Conservation (phyloP, 2,113 vertebrate genomes). For the Dicentrarchus labrax region DNA sequence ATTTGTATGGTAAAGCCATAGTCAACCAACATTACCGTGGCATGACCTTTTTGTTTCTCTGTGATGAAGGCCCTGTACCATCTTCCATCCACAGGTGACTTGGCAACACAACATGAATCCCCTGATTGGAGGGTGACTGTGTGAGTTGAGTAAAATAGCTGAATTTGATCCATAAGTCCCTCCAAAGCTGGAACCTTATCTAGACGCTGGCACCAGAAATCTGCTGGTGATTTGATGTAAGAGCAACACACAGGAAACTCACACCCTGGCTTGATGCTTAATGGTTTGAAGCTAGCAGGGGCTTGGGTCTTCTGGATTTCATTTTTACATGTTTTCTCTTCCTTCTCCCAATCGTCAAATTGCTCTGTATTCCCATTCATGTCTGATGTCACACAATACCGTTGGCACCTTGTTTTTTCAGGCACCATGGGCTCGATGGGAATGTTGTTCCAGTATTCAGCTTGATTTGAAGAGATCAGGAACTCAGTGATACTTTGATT, state of each 20-base stretch:
- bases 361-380: not conserved
- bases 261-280: constrained; percentile 85
- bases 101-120: constrained; percentile 87
- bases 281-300: constrained; percentile 67
- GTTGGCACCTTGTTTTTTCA: not conserved
- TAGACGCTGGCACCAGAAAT: constrained; percentile 91
- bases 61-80: constrained; percentile 89
- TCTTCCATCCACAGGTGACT: constrained; percentile 78
- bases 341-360: not conserved
- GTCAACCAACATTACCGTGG: constrained; percentile 87
- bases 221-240: constrained; percentile 81
- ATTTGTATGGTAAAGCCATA: constrained; percentile 85
- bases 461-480: constrained; percentile 85
- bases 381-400: constrained; percentile 10
- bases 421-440: not conserved
- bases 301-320: not conserved
- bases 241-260: constrained; percentile 86
- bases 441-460: constrained; percentile 79
- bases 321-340: not conserved
- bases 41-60: constrained; percentile 56
- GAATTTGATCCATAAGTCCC: constrained; percentile 87
- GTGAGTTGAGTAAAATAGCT: constrained; percentile 84
- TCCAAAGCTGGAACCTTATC: constrained; percentile 80
- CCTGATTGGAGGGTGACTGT: constrained; percentile 77
- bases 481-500: constrained; percentile 76